These are phyloP conservation scores for Sebastes hubbsi DNA, from an alignment of 2,797 vertebrate species.

Conservation along the genomic window DNA sequence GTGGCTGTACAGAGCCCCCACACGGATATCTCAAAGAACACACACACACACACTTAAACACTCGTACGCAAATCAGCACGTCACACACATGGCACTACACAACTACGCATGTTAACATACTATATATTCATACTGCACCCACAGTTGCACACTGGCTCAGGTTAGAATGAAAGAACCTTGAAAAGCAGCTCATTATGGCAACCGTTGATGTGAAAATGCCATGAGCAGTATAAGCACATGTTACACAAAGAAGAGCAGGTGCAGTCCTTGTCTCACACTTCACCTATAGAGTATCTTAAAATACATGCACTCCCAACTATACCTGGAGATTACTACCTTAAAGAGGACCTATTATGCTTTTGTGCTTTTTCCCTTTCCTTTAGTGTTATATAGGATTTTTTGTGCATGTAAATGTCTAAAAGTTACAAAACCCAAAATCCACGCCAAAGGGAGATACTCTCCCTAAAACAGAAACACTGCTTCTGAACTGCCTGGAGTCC, in stretches of 20 bases:
- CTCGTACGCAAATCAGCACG: neutral
- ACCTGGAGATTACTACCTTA: neutral
- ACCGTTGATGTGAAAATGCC: conserved; percentile 41
- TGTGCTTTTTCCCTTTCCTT: neutral
- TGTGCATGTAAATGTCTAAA: too few relatives aligned
- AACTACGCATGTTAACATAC: neutral
- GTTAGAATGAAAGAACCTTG: conserved; percentile 42
- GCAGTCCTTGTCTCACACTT: conserved; percentile 26
- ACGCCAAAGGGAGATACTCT: too few relatives aligned
- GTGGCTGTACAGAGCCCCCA: conserved; percentile 32
- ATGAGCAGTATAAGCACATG: conserved; percentile 6
- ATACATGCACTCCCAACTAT: conserved; percentile 1
- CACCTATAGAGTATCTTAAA: conserved; percentile 22
- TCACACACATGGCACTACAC: neutral
- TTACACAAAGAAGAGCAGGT: conserved; percentile 43
- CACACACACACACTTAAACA: neutral
- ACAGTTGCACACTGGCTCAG: neutral
- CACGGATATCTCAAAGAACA: conserved; percentile 7
- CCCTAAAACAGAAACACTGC: too few relatives aligned
- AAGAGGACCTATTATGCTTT: too few relatives aligned
- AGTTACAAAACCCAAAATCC: too few relatives aligned
- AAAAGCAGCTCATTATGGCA: conserved; percentile 45
- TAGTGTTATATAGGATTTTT: neutral
- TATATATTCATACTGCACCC: neutral
- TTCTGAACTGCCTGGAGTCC: too few relatives aligned